A percentile compares a stretch with the other conserved stretches of the same genome.
Conservation (phyloP, 2,797 vertebrate genomes). For the Pelobates cultripes region DNA sequence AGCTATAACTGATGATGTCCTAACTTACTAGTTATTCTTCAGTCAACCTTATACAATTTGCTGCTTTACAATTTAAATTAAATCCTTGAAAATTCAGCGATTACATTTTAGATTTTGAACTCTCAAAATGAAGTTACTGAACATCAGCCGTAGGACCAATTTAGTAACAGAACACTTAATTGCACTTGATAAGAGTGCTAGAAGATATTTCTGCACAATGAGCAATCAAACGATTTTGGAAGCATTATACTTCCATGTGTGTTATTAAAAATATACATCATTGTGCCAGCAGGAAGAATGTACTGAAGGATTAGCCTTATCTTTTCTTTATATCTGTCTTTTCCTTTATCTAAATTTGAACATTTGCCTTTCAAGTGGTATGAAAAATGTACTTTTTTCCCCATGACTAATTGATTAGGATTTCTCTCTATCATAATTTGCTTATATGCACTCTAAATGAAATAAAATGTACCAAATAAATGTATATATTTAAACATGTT, state of each 20-base stretch:
- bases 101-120: not conserved
- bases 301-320: not conserved
- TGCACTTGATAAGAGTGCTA: not conserved
- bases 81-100: not conserved
- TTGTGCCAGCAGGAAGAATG: slow-evolving; percentile 5
- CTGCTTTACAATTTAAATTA: not conserved
- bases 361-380: not conserved
- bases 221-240: slow-evolving; percentile 1
- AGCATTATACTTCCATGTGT: not conserved
- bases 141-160: not conserved
- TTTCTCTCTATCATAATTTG: not conserved
- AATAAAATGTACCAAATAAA: too few species aligned
- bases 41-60: too few species aligned
- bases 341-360: not conserved
- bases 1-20: too few species aligned
- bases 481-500: too few species aligned
- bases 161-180: not conserved
- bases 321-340: not conserved
- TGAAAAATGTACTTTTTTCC: not conserved
- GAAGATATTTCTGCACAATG: not conserved
- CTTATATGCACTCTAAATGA: not conserved
- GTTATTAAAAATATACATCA: not conserved
- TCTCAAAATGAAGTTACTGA: not conserved
- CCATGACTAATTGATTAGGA: not conserved
- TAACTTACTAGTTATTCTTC: too few species aligned